Conservation (phyloP, 2,888 invertebrate species). For the Drepana falcataria region DNA sequence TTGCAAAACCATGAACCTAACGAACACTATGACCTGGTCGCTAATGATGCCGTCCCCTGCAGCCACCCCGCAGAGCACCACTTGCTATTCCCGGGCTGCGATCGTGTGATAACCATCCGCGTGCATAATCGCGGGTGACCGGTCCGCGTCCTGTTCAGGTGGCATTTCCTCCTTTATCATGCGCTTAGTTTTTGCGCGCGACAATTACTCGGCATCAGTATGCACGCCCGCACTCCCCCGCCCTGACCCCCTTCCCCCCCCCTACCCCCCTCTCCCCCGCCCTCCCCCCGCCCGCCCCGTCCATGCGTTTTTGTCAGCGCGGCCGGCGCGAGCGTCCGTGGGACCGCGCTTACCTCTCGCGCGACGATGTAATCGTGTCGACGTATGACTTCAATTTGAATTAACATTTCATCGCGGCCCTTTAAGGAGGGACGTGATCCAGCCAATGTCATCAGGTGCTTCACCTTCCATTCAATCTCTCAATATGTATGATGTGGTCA, state of each 20-base stretch:
- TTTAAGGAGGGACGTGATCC: constrained; percentile 6
- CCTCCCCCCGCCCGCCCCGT: constrained; percentile 17
- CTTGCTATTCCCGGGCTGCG: neutral
- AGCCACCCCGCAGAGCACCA: too few species aligned
- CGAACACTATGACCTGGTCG: too few species aligned
- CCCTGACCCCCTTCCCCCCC: constrained; percentile 11
- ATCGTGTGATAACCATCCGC: constrained; percentile 3
- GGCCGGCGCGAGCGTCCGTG: constrained; percentile 1
- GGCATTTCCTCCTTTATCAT: constrained; percentile 67
- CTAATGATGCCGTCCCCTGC: too few species aligned
- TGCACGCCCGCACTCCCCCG: constrained; percentile 51
- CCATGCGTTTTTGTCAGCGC: constrained; percentile 12
- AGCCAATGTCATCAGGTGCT: constrained; percentile 8
- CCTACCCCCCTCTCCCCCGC: constrained; percentile 26
- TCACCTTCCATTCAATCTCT: constrained; percentile 9
- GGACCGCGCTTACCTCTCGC: constrained; percentile 1
- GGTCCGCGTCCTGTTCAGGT: constrained; percentile 20
- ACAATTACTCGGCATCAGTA: constrained; percentile 69
- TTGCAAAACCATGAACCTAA: too few species aligned
- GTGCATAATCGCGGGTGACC: constrained; percentile 2
- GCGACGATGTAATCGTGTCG: constrained; percentile 15
- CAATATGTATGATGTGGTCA: neutral
- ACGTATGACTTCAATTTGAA: constrained; percentile 20
- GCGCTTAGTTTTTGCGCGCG: constrained; percentile 60
- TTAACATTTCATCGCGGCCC: constrained; percentile 23